A percentile compares a stretch with the other conserved stretches of the same genome.
Conservation (phyloP, 2,888 invertebrate species). For the Fragum fragum region DNA sequence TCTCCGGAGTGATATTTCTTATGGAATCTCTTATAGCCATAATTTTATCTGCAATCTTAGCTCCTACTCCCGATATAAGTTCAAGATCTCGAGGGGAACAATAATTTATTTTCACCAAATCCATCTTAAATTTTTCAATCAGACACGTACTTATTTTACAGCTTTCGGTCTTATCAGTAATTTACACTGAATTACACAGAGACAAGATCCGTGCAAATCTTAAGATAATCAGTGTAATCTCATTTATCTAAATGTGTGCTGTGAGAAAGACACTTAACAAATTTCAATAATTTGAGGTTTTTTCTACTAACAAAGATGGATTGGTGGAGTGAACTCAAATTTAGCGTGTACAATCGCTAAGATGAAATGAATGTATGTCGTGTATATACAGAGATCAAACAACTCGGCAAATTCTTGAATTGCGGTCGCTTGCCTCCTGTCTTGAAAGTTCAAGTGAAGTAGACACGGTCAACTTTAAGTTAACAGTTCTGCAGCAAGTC, state of each 20-base stretch:
- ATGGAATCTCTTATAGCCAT: not conserved
- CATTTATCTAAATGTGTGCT: too few species aligned
- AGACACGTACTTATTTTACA: not conserved
- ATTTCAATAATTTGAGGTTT: too few species aligned
- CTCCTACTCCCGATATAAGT: not conserved
- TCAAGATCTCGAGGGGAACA: not conserved
- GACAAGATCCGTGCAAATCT: too few species aligned
- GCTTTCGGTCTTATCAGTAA: too few species aligned
- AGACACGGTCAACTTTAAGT: not conserved
- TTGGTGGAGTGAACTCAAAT: too few species aligned
- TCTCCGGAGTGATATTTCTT: not conserved
- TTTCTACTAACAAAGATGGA: too few species aligned
- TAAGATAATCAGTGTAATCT: too few species aligned
- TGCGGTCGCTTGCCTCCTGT: not conserved
- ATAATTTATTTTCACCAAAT: not conserved
- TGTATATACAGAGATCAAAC: too few species aligned
- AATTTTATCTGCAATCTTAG: not conserved
- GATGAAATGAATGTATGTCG: too few species aligned
- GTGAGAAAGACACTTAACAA: too few species aligned
- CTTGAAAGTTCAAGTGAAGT: not conserved
- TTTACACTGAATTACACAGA: too few species aligned
- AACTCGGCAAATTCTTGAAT: not conserved
- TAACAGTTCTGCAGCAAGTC: not conserved
- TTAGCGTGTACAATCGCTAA: too few species aligned
- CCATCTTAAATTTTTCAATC: not conserved